A percentile compares a stretch with the other conserved stretches of the same genome.
phyloP scores from a whole-genome alignment of 1,140 invertebrate species.

The Scaptodrosophila lebanonensis region DNA sequence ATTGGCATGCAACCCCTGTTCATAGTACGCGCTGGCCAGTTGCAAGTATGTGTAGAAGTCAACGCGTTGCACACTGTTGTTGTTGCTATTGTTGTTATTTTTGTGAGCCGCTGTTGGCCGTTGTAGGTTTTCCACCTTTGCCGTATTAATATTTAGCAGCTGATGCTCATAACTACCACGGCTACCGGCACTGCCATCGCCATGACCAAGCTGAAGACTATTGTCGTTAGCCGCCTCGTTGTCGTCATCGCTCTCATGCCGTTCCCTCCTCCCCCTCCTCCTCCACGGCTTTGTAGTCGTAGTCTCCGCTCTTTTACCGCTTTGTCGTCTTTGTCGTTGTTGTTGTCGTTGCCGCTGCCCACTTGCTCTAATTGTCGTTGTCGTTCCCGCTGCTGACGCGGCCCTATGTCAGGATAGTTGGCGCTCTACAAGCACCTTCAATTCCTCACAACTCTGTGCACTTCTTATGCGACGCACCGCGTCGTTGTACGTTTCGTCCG shows the following conservation, averaged over 20 bases:
- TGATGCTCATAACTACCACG: conserved; percentile 38
- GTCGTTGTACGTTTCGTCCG: conserved; percentile 62
- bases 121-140: conserved; percentile 44
- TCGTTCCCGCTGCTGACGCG: not conserved
- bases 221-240: conserved; percentile 6
- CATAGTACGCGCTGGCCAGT: conserved; percentile 67
- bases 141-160: conserved; percentile 57
- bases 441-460: conserved; percentile 46
- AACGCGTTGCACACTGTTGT: conserved; percentile 19
- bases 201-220: conserved; percentile 3
- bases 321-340: conserved; percentile 12
- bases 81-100: not conserved
- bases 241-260: conserved; percentile 5
- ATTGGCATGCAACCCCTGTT: conserved; percentile 56
- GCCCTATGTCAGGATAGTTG: conserved; percentile 26
- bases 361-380: not conserved
- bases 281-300: too few species aligned
- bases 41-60: conserved; percentile 57
- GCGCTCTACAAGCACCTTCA: conserved; percentile 52
- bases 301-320: not conserved
- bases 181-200: conserved; percentile 3
- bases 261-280: too few species aligned
- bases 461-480: conserved; percentile 53
- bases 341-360: not conserved
- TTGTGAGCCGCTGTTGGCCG: not conserved